phyloP scores from a whole-genome alignment of 2,888 invertebrate genomes.

The Pandemis cinnamomeana region DNA sequence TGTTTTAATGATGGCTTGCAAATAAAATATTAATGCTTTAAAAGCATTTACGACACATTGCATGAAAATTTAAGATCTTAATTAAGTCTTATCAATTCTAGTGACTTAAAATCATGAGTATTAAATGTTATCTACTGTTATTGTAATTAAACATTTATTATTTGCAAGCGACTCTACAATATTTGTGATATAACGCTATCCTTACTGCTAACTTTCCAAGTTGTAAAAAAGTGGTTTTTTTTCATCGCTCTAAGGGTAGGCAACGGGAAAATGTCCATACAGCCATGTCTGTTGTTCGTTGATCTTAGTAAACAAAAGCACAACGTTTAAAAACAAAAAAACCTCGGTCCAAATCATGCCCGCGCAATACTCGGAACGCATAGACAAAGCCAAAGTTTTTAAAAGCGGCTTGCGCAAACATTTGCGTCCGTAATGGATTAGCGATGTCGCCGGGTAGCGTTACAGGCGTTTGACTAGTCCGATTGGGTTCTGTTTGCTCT shows the following conservation, averaged over 20 bases:
- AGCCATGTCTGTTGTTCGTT: too few species aligned
- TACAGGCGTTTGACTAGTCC: conserved; percentile 51
- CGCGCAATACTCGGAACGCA: conserved; percentile 52
- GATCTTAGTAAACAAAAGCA: background rate
- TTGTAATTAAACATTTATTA: too few species aligned
- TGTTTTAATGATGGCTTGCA: background rate
- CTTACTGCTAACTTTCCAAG: too few species aligned
- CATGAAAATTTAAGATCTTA: too few species aligned
- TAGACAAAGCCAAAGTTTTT: conserved; percentile 55
- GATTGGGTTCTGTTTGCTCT: conserved; percentile 38
- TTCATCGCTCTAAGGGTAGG: too few species aligned
- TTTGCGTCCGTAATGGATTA: conserved; percentile 68
- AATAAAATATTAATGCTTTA: background rate
- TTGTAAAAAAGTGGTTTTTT: too few species aligned
- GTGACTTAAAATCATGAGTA: too few species aligned
- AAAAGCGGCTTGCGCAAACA: conserved; percentile 45
- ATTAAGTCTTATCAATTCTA: too few species aligned
- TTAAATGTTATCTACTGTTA: too few species aligned
- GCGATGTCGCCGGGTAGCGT: conserved; percentile 65
- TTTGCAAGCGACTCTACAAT: too few species aligned
- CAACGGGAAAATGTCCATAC: too few species aligned
- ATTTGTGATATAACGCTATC: too few species aligned
- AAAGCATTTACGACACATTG: background rate
- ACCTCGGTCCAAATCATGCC: conserved; percentile 20
- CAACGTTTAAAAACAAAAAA: background rate